Base-by-base conservation (phyloP, 2,113 vertebrate species). In the Alethe castanea region DNA sequence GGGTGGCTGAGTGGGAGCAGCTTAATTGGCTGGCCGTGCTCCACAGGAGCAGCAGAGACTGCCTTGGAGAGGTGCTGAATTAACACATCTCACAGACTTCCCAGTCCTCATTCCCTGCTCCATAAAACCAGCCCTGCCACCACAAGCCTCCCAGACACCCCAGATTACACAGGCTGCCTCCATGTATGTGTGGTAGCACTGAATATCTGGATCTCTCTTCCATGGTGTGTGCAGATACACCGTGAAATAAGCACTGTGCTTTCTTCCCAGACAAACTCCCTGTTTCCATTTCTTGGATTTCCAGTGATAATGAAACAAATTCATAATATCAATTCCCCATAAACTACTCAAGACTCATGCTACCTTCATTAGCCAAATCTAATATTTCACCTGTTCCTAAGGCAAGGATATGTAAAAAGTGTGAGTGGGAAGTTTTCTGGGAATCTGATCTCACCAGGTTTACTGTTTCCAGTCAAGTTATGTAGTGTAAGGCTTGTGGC, bases 101-200 rank as follows among this genome's bases (percentile, higher is more conserved):
- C 53, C 52, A 53, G 47, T 42, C 36, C 36, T 77, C 56, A 26
- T 54, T 54, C 78, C 33, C 62, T 65, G 54, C 70, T 85, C 77
- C 38, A 29, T 9, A 44, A 81, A 71, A 64, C 36, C 78, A 94
- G 61, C 70, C 53, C 70, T 72, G n/a, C 48, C 88, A 66, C 61
- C 62, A 82, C n/a, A 64, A 80, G 24, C 35, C 38, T 65, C 66
- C 69, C 61, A 67, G 45, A 56, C 31, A 36, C 36, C 72, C 48
- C 50, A 62, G n/a, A 19, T 56, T 19, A 48, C 23, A 40, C 62
- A 47, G 62, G 47, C 70, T 69, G 62, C 29, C 62, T 36, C 45
- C 2, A 0, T 4, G 10, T 14, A 6, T 1, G 14, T 28, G 62
- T 0, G 0, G 57, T 10, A 33, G 44, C 69, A 56, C 0, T 5